Conservation (phyloP, 2,797 vertebrate species). For the Pelochelys cantorii region DNA sequence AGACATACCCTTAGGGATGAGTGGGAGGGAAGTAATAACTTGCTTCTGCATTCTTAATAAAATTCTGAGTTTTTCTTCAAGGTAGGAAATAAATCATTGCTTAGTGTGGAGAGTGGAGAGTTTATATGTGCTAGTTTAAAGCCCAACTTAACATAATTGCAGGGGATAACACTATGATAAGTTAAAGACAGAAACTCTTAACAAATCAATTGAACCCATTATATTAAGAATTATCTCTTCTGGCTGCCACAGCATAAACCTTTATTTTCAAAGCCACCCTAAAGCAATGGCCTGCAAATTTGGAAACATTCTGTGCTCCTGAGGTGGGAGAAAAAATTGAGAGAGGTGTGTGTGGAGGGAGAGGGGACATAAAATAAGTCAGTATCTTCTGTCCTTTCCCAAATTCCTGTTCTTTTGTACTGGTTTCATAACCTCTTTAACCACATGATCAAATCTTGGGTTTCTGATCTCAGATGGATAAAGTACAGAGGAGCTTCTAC, state of each 20-base stretch:
- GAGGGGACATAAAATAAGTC: slow-evolving; percentile 64
- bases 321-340: slow-evolving; percentile 59
- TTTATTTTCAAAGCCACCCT: slow-evolving; percentile 51
- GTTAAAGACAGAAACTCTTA: slow-evolving; percentile 35
- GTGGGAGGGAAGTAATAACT: slow-evolving; percentile 32
- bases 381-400: slow-evolving; percentile 63
- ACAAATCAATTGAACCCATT: slow-evolving; percentile 13
- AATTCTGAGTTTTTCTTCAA: slow-evolving; percentile 44
- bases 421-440: slow-evolving; percentile 66
- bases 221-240: slow-evolving; percentile 39
- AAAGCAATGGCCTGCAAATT: slow-evolving; percentile 66
- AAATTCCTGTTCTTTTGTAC: slow-evolving; percentile 62
- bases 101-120: neutral
- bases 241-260: slow-evolving; percentile 39
- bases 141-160: slow-evolving; percentile 6
- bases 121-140: slow-evolving; percentile 14
- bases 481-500: slow-evolving; percentile 50
- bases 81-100: slow-evolving; percentile 25
- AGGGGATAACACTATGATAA: slow-evolving; percentile 24
- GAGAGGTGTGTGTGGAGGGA: too few relatives aligned
- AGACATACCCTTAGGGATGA: neutral
- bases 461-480: slow-evolving; percentile 69
- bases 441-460: slow-evolving; percentile 42
- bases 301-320: slow-evolving; percentile 53
- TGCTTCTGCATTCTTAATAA: slow-evolving; percentile 43